Base-by-base conservation (phyloP, 2,888 invertebrate genomes). In the Caenorhabditis sp. region DNA sequence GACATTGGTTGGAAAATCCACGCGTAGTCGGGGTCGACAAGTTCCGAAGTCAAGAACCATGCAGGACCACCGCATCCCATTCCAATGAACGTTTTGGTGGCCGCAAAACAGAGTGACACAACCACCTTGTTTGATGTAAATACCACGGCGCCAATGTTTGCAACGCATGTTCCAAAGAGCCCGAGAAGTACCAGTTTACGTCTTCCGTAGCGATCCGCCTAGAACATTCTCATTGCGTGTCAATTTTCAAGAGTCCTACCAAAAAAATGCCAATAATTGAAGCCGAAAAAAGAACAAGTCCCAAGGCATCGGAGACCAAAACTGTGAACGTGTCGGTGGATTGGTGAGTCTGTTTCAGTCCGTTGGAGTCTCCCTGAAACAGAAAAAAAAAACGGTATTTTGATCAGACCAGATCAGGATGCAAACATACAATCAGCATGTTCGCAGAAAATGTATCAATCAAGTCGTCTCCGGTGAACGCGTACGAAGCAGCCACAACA, bases 1-100 rank as follows among this genome's bases (percentile, higher is more conserved):
- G 83, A 84, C 11, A 88, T 55, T 2, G 88, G 80, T 71, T 88
- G 88, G 37, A 83, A 84, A 1, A 84, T 62, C 53, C 78, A 83
- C 2, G 72, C 78, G 24, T 77, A 71, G 8, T 78, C 68, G n/a
- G 79, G 78, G 17, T 65, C 66, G 5, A 82, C 88, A 35, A 88
- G 72, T 65, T 88, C 88, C 1, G 88, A 87, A 8, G 87, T 87
- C 50, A 88, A 77, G 71, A 88, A 88, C 88, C 88, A 88, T 1
- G 88, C 87, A 0, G 88, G 88, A 1, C 85, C 88, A 2, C 88
- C 88, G 27, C 87, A 86, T 8, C 87, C 87, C n/a, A 87, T 66
- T 27, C 87, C 84, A 48, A 84, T 84, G 26, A 82, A 84, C 8
- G 50, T 46, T 65, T 84, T 84, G 0, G 84, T 83, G 9, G 73